A percentile compares a stretch with the other conserved stretches of the same genome.
These are phyloP conservation scores for Parauchenoglanis ngamensis DNA, from an alignment of 2,797 vertebrate genomes.

Conservation along the genomic window DNA sequence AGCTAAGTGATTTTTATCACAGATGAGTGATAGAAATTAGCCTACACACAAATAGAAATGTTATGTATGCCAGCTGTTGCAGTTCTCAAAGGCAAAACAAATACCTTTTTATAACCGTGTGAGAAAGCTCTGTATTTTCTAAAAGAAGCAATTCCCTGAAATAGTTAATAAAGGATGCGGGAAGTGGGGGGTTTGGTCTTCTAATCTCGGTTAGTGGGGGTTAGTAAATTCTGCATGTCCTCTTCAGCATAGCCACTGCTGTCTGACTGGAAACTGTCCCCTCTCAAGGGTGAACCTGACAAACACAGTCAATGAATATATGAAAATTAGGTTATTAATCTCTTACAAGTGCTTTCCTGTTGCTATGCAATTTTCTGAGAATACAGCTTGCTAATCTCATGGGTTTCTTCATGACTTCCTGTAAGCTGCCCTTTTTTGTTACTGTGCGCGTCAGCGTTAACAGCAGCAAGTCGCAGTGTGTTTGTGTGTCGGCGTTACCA, in stretches of 20 bases:
- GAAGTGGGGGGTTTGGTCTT: conserved; percentile 7
- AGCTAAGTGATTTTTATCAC: neutral
- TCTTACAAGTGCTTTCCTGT: neutral
- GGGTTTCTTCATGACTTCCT: conserved; percentile 41
- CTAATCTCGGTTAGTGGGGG: conserved; percentile 48
- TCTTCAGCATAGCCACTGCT: conserved; percentile 80
- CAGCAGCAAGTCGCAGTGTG: neutral
- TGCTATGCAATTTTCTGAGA: neutral
- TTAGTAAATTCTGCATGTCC: conserved; percentile 56
- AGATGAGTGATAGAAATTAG: neutral
- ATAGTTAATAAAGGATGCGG: neutral
- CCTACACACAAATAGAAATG: neutral
- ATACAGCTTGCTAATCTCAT: neutral
- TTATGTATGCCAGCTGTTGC: neutral
- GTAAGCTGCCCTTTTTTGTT: conserved; percentile 26
- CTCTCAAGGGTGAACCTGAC: conserved; percentile 68
- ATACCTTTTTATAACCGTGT: neutral
- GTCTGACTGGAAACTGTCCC: conserved; percentile 73
- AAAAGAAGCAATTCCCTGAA: neutral
- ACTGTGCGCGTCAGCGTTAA: too few relatives aligned
- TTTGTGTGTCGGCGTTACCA: conserved; percentile 16
- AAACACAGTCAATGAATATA: conserved; percentile 11
- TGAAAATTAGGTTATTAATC: neutral
- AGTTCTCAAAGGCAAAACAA: neutral
- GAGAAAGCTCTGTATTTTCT: conserved; percentile 8